phyloP scores from a whole-genome alignment of 2,797 vertebrate species.

The Nannoperca obscura region DNA sequence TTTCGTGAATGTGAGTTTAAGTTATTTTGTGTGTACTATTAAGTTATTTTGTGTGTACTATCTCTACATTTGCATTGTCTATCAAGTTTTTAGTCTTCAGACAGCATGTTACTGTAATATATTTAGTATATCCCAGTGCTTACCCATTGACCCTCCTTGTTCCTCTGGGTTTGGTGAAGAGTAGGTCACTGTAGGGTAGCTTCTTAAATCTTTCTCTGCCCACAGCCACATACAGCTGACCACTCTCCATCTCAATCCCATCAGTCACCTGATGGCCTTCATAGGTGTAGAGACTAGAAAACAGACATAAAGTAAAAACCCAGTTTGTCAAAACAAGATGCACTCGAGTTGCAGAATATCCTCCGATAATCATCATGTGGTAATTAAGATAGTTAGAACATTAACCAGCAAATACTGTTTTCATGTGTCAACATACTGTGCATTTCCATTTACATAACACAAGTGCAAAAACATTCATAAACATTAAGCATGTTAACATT shows the following conservation, averaged over 20 bases:
- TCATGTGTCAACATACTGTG: not conserved
- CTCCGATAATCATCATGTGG: not conserved
- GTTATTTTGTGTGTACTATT: not conserved
- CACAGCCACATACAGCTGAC: slow-evolving; percentile 95
- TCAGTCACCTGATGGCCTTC: slow-evolving; percentile 90
- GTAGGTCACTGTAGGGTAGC: slow-evolving; percentile 90
- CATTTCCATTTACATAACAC: not conserved
- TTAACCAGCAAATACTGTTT: not conserved
- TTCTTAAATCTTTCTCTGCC: slow-evolving; percentile 96
- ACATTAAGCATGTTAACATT: not conserved
- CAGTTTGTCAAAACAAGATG: not conserved
- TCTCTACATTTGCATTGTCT: not conserved
- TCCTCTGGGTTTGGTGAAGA: slow-evolving; percentile 88
- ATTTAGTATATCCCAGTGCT: slow-evolving; percentile 43
- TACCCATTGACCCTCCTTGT: slow-evolving; percentile 88
- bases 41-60: not conserved
- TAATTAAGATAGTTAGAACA: not conserved
- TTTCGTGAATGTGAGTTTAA: not conserved
- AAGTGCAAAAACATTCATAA: not conserved
- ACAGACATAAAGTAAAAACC: slow-evolving; percentile 25
- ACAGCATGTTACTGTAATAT: not conserved
- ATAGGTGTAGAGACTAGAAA: slow-evolving; percentile 90
- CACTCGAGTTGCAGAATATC: not conserved
- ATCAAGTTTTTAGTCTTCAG: not conserved
- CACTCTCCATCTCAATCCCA: slow-evolving; percentile 91